These are phyloP conservation scores for Rhabdophis nuchalis DNA, from an alignment of 2,797 vertebrate genomes.

Conservation along the genomic window DNA sequence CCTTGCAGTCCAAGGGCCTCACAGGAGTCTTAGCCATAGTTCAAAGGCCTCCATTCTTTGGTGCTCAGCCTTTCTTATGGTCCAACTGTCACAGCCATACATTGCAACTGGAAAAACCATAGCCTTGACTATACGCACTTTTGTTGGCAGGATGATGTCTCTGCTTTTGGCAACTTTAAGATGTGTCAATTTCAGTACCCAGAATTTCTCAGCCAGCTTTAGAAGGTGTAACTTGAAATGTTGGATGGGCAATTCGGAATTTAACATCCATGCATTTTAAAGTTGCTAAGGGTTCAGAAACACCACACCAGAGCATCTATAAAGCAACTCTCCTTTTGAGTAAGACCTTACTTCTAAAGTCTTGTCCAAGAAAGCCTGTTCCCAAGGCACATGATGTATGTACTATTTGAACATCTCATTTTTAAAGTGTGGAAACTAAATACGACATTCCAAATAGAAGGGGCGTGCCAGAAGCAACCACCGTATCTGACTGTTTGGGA, in stretches of 20 bases:
- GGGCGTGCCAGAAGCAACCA: background rate
- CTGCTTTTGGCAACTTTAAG: background rate
- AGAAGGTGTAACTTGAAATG: background rate
- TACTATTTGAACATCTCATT: background rate
- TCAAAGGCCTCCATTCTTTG: no score
- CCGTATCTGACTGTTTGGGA: background rate
- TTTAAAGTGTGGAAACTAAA: background rate
- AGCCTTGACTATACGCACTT: no score
- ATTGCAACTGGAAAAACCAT: no score
- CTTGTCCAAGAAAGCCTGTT: background rate
- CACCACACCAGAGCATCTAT: background rate
- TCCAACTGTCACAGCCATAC: no score
- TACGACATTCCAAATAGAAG: background rate
- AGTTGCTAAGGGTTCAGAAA: background rate
- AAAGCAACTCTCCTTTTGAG: background rate
- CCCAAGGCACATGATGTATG: background rate
- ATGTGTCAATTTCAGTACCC: background rate
- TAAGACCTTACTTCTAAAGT: background rate
- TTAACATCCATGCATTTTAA: background rate
- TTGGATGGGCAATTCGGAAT: background rate
- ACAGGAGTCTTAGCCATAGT: no score
- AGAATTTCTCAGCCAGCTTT: background rate
- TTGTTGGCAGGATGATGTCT: no score
- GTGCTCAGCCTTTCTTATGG: no score
- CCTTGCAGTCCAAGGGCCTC: no score